Evolutionary conservation across 2,888 invertebrate genomes (phyloP).

Genomic region (Spodoptera picta): DNA sequence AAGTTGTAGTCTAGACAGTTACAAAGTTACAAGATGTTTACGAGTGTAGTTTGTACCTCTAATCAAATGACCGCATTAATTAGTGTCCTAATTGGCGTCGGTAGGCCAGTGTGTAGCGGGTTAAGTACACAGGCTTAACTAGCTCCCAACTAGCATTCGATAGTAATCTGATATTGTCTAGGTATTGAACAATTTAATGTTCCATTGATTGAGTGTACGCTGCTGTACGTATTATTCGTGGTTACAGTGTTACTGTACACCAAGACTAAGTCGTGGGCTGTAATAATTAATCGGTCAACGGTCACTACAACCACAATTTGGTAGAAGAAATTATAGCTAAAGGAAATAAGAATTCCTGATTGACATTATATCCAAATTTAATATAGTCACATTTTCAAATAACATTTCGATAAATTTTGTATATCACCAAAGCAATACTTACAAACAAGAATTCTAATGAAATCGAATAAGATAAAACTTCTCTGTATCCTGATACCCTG

Average conservation of each 20-base stretch:
- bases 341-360: no score
- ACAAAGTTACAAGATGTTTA: slow-evolving; percentile 1
- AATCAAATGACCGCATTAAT: slow-evolving; percentile 27
- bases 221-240: no score
- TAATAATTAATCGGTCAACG: no score
- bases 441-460: slow-evolving; percentile 8
- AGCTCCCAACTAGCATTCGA: background rate
- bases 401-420: no score
- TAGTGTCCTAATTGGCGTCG: slow-evolving; percentile 9
- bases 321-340: no score
- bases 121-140: slow-evolving; percentile 16
- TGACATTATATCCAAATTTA: no score
- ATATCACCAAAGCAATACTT: slow-evolving; percentile 4
- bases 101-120: slow-evolving; percentile 1
- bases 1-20: slow-evolving; percentile 7
- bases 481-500: slow-evolving; percentile 27
- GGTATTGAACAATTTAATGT: background rate
- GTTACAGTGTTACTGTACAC: no score
- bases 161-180: slow-evolving; percentile 5
- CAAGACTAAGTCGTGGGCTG: no score
- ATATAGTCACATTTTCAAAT: no score
- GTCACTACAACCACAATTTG: no score
- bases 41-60: slow-evolving; percentile 13
- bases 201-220: no score
- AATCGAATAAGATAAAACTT: slow-evolving; percentile 35